A percentile compares a stretch with the other conserved stretches of the same genome.
phyloP scores from a whole-genome alignment of 2,113 vertebrate species.

The Myotis yumanensis region DNA sequence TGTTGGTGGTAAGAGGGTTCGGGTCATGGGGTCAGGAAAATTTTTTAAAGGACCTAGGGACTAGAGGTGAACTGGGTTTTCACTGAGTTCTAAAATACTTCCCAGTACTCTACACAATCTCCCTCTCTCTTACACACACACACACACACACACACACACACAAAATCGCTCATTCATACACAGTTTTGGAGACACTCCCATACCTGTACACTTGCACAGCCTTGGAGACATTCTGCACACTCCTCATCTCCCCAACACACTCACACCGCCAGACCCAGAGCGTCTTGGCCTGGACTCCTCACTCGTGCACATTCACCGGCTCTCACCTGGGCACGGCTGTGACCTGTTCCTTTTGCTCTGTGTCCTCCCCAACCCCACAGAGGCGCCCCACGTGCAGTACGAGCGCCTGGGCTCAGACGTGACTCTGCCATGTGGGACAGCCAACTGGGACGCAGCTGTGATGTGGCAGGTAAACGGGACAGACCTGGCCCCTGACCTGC shows the following conservation, averaged over 20 bases:
- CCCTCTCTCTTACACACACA: no score
- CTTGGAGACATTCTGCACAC: not conserved
- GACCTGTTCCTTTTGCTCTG: conserved; percentile 28
- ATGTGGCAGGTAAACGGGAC: conserved; percentile 96
- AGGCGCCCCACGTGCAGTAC: conserved; percentile 88
- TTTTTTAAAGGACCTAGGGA: conserved; percentile 5
- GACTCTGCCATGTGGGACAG: conserved; percentile 93
- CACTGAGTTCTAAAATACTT: not conserved
- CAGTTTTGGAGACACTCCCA: not conserved
- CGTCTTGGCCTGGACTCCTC: not conserved
- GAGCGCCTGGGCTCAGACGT: conserved; percentile 91
- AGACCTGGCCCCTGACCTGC: conserved; percentile 88
- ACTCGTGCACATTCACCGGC: not conserved
- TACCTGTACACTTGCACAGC: not conserved
- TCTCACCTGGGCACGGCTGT: not conserved
- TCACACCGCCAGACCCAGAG: not conserved
- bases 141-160: not conserved
- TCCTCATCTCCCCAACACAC: not conserved
- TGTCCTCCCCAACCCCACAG: conserved; percentile 77
- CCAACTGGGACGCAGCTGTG: conserved; percentile 89
- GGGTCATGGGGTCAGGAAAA: not conserved
- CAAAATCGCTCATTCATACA: not conserved
- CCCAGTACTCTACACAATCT: not conserved
- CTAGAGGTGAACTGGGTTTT: conserved; percentile 5
- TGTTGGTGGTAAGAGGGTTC: conserved; percentile 7